Base-by-base conservation (phyloP, 2,113 vertebrate genomes). In the Ageneiosus marmoratus region DNA sequence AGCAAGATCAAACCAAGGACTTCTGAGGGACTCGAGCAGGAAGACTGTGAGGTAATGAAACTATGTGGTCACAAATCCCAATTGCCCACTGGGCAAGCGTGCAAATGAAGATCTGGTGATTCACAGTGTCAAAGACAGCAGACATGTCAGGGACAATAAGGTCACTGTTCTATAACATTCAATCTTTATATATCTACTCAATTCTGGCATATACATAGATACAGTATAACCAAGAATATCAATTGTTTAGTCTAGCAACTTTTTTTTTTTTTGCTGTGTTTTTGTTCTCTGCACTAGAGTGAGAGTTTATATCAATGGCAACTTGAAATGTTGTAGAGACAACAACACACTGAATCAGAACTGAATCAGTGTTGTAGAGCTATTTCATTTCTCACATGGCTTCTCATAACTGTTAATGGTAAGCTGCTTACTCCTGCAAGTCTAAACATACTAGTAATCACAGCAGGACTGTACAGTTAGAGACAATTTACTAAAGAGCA, bases 401-500 rank as follows among this genome's bases (percentile, higher is more conserved):
- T 74, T 73, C 75, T 82, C 48, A 41, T 65, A 44, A 82, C 69
- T 75, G 58, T 46, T 62, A 74, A 75, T 74, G 65, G 41, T 51
- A 5, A 60, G 41, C 51, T 44, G 29, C 65, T 80, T 48, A 60
- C 78, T 58, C 29, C 18, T 37, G 22, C 62, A 62, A 41, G 56
- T 63, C 67, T 79, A 74, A 80, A 81, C 86, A 60, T 22, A 73
- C 55, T 46, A 62, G 18, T 77, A 50, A 16, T 79, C 70, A 12
- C 80, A 78, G 70, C 44, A 18, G 79, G 80, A 72, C 37, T 37
- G 12, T 79, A 48, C 62, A 77, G 72, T 79, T 60, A 74, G 81
- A 80, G 46, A 82, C 63, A 81, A 77, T 81, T 65, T 83, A 63
- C 72, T 22, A 56, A 81, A 67, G 41, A 46, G 69, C 74, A 11